Conservation (phyloP, 1,140 invertebrate species). For the Macrobrachium rosenbergii region DNA sequence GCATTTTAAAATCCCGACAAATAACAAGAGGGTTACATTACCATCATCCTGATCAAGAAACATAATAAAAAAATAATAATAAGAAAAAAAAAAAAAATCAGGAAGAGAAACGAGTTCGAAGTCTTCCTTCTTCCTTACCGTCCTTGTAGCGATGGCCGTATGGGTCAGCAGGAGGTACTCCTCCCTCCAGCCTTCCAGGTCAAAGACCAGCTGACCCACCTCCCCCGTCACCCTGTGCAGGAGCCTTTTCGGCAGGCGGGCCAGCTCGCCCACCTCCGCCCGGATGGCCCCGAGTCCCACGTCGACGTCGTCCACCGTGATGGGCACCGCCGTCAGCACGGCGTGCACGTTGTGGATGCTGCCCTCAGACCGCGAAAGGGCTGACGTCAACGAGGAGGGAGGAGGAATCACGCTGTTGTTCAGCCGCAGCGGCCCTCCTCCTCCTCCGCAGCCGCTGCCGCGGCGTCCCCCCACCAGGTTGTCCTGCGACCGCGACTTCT, state of each 20-base stretch:
- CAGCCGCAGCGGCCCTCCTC: conserved; percentile 26
- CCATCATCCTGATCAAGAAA: neutral
- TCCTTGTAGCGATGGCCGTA: conserved; percentile 49
- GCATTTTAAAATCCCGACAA: neutral
- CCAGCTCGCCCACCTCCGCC: conserved; percentile 57
- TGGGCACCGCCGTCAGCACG: conserved; percentile 10
- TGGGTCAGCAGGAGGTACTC: conserved; percentile 61
- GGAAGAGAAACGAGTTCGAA: neutral
- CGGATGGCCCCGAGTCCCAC: conserved; percentile 45
- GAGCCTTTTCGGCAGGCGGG: conserved; percentile 60
- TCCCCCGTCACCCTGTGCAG: conserved; percentile 62
- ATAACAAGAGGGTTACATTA: neutral
- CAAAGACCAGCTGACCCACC: conserved; percentile 65
- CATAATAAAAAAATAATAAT: neutral
- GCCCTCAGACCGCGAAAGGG: conserved; percentile 62
- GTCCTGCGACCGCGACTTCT: conserved; percentile 65
- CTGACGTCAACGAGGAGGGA: conserved; percentile 45
- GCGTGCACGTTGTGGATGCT: conserved; percentile 65
- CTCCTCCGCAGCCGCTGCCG: neutral
- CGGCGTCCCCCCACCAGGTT: conserved; percentile 46
- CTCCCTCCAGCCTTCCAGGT: conserved; percentile 65
- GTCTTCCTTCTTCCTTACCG: conserved; percentile 31
- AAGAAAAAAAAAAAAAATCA: neutral
- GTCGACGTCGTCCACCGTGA: conserved; percentile 35
- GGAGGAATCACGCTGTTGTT: conserved; percentile 61